Percentiles rank a stretch among this genome's conserved stretches.
phyloP scores from a whole-genome alignment of 1,140 invertebrate species.

The Phymastichus coffea region DNA sequence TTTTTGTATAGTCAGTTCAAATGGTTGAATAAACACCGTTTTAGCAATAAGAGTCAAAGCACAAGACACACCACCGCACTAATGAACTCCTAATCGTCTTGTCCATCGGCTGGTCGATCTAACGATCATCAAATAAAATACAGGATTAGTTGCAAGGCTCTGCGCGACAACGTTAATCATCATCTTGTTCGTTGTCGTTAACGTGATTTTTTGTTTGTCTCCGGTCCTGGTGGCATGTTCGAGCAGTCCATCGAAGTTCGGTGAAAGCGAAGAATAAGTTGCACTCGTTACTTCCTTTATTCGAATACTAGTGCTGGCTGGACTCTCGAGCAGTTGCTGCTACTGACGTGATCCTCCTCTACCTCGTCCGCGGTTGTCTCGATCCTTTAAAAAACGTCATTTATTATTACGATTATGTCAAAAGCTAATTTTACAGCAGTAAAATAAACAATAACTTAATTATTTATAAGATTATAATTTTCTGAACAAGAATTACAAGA shows the following conservation, averaged over 20 bases:
- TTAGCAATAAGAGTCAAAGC: conserved; percentile 33
- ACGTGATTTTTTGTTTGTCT: conserved; percentile 8
- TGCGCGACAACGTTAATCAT: conserved; percentile 18
- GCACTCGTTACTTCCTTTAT: conserved; percentile 12
- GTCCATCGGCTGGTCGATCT: conserved; percentile 16
- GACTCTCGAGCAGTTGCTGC: conserved; percentile 34
- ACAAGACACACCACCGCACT: conserved; percentile 29
- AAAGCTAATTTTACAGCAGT: too few species aligned
- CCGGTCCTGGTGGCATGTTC: neutral
- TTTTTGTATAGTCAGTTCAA: conserved; percentile 31
- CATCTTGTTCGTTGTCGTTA: conserved; percentile 4
- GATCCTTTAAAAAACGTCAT: too few species aligned
- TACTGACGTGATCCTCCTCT: conserved; percentile 52
- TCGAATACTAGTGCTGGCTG: conserved; percentile 7
- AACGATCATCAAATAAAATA: conserved; percentile 26
- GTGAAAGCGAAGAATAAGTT: conserved; percentile 13
- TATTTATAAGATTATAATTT: too few species aligned
- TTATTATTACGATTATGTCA: too few species aligned
- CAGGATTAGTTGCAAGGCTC: conserved; percentile 24
- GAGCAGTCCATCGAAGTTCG: conserved; percentile 5
- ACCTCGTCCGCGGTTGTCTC: conserved; percentile 48
- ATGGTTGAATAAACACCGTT: conserved; percentile 47
- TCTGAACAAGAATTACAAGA: too few species aligned
- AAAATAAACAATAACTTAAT: neutral
- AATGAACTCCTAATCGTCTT: conserved; percentile 18